phyloP scores from a whole-genome alignment of 2,113 vertebrate genomes.

The Sciurus niger region DNA sequence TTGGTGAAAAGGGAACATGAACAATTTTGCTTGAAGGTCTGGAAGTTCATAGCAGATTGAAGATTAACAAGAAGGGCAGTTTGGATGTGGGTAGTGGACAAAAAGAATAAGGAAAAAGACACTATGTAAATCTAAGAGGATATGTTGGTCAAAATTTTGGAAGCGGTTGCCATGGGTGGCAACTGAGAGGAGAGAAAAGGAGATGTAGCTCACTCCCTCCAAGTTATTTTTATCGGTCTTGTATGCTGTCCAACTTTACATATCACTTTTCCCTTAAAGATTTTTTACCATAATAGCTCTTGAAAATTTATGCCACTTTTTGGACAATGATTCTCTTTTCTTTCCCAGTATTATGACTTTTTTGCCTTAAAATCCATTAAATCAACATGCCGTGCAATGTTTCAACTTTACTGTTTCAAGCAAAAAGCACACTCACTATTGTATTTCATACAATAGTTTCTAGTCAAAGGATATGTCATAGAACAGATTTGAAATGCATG shows the following conservation, averaged over 20 bases:
- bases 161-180: background rate
- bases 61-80: background rate
- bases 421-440: background rate
- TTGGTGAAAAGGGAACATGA: slow-evolving; percentile 46
- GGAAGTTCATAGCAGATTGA: background rate
- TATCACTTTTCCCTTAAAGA: background rate
- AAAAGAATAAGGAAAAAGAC: background rate
- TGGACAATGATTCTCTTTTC: background rate
- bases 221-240: background rate
- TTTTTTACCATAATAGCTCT: background rate
- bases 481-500: slow-evolving; percentile 28
- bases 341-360: background rate
- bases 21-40: background rate
- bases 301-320: slow-evolving; percentile 27
- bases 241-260: background rate
- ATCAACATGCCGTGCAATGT: background rate
- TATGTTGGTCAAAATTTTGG: background rate
- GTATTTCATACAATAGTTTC: slow-evolving; percentile 45
- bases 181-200: background rate
- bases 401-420: slow-evolving; percentile 52
- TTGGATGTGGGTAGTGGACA: background rate
- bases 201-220: background rate
- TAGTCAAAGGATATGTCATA: slow-evolving; percentile 33
- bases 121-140: background rate
- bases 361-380: background rate